phyloP scores from a whole-genome alignment of 2,113 vertebrate genomes.

The Cyprinodon brontotheroides region DNA sequence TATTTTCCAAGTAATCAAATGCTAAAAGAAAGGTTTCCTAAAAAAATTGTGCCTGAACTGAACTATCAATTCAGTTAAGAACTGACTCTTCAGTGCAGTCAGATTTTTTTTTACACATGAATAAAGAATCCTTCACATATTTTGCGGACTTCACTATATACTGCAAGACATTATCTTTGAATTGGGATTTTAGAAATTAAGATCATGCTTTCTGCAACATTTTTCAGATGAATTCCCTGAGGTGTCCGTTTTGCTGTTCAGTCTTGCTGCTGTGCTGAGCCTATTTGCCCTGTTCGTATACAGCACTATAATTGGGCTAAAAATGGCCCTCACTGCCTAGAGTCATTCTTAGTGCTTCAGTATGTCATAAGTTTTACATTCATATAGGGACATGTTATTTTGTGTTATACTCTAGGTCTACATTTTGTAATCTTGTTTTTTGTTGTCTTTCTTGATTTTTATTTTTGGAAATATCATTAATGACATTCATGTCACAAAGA shows the following conservation, averaged over 20 bases:
- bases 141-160: constrained; percentile 1
- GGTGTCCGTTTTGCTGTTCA: constrained; percentile 35
- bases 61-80: not conserved
- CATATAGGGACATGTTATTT: constrained; percentile 17
- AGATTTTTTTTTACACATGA: not conserved
- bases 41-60: not conserved
- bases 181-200: constrained; percentile 21
- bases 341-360: constrained; percentile 24
- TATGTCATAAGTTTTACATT: constrained; percentile 46
- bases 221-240: constrained; percentile 40
- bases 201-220: constrained; percentile 20
- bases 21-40: not conserved
- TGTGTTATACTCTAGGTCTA: constrained; percentile 10
- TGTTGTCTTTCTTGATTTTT: not conserved
- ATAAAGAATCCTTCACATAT: constrained; percentile 2
- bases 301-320: constrained; percentile 52
- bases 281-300: constrained; percentile 6
- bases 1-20: not conserved
- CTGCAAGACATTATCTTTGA: constrained; percentile 1
- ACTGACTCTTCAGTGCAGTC: too few relatives aligned
- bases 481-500: not conserved
- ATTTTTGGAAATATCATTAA: not conserved
- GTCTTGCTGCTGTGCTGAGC: constrained; percentile 10
- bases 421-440: not conserved
- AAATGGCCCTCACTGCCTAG: constrained; percentile 29